Evolutionary conservation across 2,888 invertebrate genomes (phyloP), one percentile per base, ranked within the genome.

Genomic region (Stenodema calcarata): DNA sequence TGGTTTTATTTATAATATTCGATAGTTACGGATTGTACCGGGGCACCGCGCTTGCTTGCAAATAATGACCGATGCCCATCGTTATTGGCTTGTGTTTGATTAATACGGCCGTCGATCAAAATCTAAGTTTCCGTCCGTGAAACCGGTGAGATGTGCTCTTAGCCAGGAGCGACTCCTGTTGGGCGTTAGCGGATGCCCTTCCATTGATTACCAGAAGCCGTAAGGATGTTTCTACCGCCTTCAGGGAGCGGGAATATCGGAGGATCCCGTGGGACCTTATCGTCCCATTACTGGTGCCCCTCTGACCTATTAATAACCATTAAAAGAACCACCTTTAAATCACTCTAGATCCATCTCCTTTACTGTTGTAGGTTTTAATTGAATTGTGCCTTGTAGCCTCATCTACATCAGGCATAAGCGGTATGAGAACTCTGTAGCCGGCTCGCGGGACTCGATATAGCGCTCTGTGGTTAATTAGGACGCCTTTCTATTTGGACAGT

Each of bases 281-380:
- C 47, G 47, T 16, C 75, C 75, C 75, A 75, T 75, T 30, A 75
- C 75, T 35, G 27, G 75, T 75, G 27, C 27, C 18, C 54, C 47
- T 28, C 80, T 80, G 54, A 80, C 54, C 80, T 54, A 80, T 80
- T 80, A 50, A 80, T 80, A 50, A 80, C 54, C 80, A 27, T 79
- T 79, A 47, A 44, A 80, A 28, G 80, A 28, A 50, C 80, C 80
- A 9, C 54, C 80, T 80, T 28, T 28, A 80, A 80, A 80, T 50
- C 35, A 80, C 80, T 50, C 54, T 30, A 28, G 47, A 80, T 80
- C 50, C 80, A 80, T 54, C 80, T 47, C 80, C 28, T 47, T 80
- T 27, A 30, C 16, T 14, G 27, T 23, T 11, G 54, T 35, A 1
- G 28, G 80, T 80, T 78, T 78, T 80, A 80, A 80, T 80, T 80